Conservation (phyloP, 2,797 vertebrate species). For the Tauraco hartlaubi region DNA sequence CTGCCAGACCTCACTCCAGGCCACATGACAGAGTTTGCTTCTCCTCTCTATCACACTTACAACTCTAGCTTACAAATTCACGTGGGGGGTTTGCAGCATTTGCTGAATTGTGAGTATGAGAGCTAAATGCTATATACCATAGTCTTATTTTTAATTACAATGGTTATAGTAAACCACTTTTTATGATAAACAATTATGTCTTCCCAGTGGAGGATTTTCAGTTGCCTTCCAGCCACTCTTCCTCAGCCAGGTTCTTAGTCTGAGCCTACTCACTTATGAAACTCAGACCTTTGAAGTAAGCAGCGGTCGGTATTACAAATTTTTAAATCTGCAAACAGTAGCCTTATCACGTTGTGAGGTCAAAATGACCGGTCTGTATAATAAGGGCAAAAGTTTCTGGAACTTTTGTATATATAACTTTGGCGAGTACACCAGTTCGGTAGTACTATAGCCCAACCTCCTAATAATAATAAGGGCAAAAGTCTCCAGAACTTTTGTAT, state of each 20-base stretch:
- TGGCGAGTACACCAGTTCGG: too few species aligned
- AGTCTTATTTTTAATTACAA: background rate
- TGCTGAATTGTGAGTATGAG: background rate
- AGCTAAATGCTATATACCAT: background rate
- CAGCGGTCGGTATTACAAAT: background rate
- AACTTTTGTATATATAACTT: too few species aligned
- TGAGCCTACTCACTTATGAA: background rate
- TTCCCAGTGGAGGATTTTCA: background rate
- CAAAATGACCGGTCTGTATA: too few species aligned
- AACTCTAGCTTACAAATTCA: background rate
- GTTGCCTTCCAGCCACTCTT: background rate
- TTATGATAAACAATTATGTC: background rate
- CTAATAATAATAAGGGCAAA: too few species aligned
- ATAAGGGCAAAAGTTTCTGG: too few species aligned
- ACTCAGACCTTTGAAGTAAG: background rate
- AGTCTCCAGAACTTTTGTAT: too few species aligned
- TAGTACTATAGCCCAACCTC: too few species aligned
- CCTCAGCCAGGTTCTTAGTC: background rate
- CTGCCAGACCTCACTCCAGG: background rate
- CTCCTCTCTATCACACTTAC: background rate
- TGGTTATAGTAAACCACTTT: background rate
- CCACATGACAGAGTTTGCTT: rapidly evolving
- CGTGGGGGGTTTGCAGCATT: background rate
- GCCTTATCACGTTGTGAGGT: too few species aligned
- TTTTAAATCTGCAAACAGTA: background rate